A percentile compares a stretch with the other conserved stretches of the same genome.
Evolutionary conservation across 37 sponge, comb jelly and placozoan genomes (phyloP).

Genomic region (Halisarca cf. caerulea): DNA sequence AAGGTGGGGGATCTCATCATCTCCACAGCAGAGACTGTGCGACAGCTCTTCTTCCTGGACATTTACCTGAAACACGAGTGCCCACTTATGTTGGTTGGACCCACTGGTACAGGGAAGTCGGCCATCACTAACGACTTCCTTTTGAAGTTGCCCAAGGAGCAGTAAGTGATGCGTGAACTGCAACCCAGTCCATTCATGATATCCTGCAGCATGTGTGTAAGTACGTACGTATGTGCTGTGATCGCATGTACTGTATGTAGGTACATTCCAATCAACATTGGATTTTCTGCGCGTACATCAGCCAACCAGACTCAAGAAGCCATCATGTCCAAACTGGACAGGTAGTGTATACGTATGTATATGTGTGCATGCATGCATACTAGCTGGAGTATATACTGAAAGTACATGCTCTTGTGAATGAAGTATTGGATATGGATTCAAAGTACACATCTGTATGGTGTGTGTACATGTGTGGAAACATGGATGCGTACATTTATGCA

Average conservation of each 20-base stretch:
- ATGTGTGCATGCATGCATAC: conserved; percentile 9
- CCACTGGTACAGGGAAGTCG: conserved; percentile 98
- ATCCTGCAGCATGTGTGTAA: not conserved
- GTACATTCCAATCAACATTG: conserved; percentile 94
- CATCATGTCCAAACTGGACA: conserved; percentile 95
- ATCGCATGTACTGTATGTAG: too few species aligned
- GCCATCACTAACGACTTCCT: conserved; percentile 96
- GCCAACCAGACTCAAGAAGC: conserved; percentile 96
- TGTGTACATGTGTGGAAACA: conserved; percentile 6
- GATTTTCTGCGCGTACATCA: conserved; percentile 95
- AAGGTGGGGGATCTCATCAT: conserved; percentile 95
- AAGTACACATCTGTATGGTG: not conserved
- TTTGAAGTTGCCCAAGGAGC: conserved; percentile 83
- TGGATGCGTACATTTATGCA: not conserved
- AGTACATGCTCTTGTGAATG: too few species aligned
- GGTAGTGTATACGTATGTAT: conserved; percentile 29
- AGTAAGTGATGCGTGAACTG: conserved; percentile 30
- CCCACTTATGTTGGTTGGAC: conserved; percentile 92
- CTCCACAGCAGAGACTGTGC: conserved; percentile 88
- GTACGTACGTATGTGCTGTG: conserved; percentile 11
- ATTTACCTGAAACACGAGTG: conserved; percentile 69
- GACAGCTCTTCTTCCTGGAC: conserved; percentile 89
- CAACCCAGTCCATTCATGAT: too few species aligned
- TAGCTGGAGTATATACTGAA: too few species aligned
- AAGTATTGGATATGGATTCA: too few species aligned